A percentile compares a stretch with the other conserved stretches of the same genome.
Conservation (phyloP, 2,888 invertebrate genomes). For the Drosophila birchii region DNA sequence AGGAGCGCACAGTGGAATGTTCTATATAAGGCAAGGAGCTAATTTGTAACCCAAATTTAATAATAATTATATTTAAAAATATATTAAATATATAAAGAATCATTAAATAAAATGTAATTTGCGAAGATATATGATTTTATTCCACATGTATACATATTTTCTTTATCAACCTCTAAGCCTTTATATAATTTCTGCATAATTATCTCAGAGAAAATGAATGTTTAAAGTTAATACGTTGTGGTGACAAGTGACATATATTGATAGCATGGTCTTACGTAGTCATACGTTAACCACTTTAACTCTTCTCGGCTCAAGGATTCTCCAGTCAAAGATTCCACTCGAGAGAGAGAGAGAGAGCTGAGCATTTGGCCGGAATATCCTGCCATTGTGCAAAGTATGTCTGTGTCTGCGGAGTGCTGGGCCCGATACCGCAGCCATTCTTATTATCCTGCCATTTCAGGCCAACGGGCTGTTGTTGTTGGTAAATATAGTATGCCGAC, state of each 20-base stretch:
- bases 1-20: neutral
- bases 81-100: neutral
- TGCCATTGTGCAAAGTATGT: conserved; percentile 9
- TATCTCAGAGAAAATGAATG: neutral
- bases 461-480: conserved; percentile 15
- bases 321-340: conserved; percentile 26
- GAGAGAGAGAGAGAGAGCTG: neutral
- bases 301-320: conserved; percentile 10
- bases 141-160: no score
- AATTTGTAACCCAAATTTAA: neutral
- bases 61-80: neutral
- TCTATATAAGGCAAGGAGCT: neutral
- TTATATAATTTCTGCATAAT: neutral
- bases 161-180: no score
- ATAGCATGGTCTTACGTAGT: neutral
- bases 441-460: conserved; percentile 38
- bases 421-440: conserved; percentile 34
- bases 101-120: neutral
- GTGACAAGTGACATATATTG: conserved; percentile 8
- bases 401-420: conserved; percentile 11
- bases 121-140: no score
- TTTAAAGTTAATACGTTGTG: neutral
- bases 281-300: conserved; percentile 18
- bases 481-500: conserved; percentile 36
- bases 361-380: conserved; percentile 13